Base-by-base conservation (phyloP, 2,113 vertebrate genomes). In the Hippopotamus amphibius region DNA sequence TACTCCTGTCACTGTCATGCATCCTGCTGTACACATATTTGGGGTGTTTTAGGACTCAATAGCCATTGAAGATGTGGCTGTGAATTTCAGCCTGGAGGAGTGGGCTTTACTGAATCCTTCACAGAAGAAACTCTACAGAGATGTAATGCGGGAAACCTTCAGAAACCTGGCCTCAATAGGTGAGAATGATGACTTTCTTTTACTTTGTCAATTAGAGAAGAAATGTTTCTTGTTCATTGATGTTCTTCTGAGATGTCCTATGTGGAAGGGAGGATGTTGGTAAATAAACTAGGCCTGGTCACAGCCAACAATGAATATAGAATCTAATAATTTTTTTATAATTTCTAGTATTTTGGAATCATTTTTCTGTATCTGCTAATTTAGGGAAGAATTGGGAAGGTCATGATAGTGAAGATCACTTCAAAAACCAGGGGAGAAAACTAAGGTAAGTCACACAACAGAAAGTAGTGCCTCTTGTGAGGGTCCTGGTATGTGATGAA, bases 351-450 rank as follows among this genome's bases (percentile, higher is more conserved):
- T 50, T 53, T 77, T 57, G 33, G 48, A 68, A 57, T 48, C 7
- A 24, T 84, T 77, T 86, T 61, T 76, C n/a, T 94, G 43, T 46
- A n/a, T 57, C 41, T 91, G 0, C 66, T 37, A 57, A 90, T 93
- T 90, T 93, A 96, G 92, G 65, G 7, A 21, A 55, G 16, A 79
- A 68, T 63, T 79, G 66, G 92, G 22, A 91, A 19, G 59, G 69
- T 46, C 85, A 30, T n/a, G 63, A 74, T 19, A 37, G 37, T 55
- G 84, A 92, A 41, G 83, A 66, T 48, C 55, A 48, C 8, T 43
- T 74, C 37, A 87, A 57, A 88, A 63, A 30, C 68, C 74, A 53
- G 48, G 71, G n/a, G n/a, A 61, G 46, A 46, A 63, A 79, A 33
- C 61, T 63, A n/a, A 89, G 61, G 88, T 96, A 74, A 90, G 85